Evolutionary conservation across 1,140 invertebrate species (phyloP).

Genomic region (Drosophila ambigua): DNA sequence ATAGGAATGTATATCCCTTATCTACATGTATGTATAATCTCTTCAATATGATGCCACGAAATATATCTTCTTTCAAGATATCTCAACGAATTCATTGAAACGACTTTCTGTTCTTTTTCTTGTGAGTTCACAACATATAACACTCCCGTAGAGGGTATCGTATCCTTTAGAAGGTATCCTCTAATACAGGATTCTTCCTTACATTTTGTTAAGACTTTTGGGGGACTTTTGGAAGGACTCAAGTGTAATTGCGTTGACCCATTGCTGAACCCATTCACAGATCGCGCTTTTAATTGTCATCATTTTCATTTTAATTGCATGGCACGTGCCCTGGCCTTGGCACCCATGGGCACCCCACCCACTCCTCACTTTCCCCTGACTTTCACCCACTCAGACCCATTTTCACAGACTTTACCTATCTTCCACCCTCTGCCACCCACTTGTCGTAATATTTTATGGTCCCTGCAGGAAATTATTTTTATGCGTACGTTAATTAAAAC

Average conservation of each 20-base stretch:
- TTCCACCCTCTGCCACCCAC: neutral
- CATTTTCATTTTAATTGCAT: slow-evolving; percentile 54
- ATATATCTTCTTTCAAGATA: no score
- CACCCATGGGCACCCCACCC: neutral
- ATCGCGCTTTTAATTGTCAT: slow-evolving; percentile 64
- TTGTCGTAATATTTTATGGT: slow-evolving; percentile 32
- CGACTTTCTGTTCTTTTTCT: no score
- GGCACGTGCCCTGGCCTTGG: slow-evolving; percentile 41
- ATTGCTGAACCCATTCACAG: slow-evolving; percentile 25
- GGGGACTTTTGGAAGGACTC: slow-evolving; percentile 3
- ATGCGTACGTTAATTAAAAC: slow-evolving; percentile 70
- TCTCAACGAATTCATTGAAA: no score
- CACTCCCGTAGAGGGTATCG: no score
- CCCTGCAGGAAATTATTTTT: slow-evolving; percentile 38
- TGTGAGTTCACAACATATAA: no score
- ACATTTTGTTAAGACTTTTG: neutral
- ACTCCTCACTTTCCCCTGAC: neutral
- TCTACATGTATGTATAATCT: neutral
- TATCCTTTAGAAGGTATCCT: no score
- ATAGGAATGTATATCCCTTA: no score
- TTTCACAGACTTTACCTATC: no score
- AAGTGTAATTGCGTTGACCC: slow-evolving; percentile 22
- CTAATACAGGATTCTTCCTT: no score
- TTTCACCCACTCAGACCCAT: no score
- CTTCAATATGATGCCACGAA: neutral